Conservation (phyloP, 2,797 vertebrate genomes). For the Megalops cyprinoides region DNA sequence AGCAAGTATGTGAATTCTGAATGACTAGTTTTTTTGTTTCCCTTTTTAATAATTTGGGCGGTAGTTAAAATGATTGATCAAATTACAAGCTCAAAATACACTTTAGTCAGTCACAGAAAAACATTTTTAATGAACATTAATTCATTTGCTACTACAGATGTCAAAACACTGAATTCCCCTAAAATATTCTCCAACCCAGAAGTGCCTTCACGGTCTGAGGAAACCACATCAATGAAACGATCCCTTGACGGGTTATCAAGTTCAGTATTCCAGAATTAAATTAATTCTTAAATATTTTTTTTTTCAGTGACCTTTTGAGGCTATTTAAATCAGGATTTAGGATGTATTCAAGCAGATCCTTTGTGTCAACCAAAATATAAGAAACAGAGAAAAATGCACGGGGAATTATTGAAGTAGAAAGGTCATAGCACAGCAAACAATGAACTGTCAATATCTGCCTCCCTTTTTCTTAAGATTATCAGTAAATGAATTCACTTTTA, state of each 20-base stretch:
- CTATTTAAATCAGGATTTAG: constrained; percentile 32
- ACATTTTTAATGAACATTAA: too few relatives aligned
- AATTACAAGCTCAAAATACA: too few relatives aligned
- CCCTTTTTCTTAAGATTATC: constrained; percentile 15
- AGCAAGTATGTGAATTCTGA: not conserved
- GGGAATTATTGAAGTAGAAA: constrained; percentile 34
- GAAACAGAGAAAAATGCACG: constrained; percentile 6
- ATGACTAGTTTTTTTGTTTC: not conserved
- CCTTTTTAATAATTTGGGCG: not conserved
- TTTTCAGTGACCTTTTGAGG: constrained; percentile 21
- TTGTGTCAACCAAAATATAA: constrained; percentile 34
- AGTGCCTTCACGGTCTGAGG: not conserved
- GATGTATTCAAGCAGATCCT: constrained; percentile 31
- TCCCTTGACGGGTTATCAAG: not conserved
- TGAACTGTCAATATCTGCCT: constrained; percentile 27
- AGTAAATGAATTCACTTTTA: constrained; percentile 32
- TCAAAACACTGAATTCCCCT: not conserved
- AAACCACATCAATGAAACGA: not conserved
- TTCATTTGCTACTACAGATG: not conserved
- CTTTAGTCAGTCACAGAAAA: too few relatives aligned
- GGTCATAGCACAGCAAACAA: constrained; percentile 29
- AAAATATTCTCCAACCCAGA: not conserved
- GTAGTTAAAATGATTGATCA: too few relatives aligned
- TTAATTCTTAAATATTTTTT: constrained; percentile 27
- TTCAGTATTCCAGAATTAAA: constrained; percentile 19